Percentiles rank a stretch among this genome's conserved stretches.
phyloP scores from a whole-genome alignment of 2,888 invertebrate genomes.

The Chloroclysta siterata region DNA sequence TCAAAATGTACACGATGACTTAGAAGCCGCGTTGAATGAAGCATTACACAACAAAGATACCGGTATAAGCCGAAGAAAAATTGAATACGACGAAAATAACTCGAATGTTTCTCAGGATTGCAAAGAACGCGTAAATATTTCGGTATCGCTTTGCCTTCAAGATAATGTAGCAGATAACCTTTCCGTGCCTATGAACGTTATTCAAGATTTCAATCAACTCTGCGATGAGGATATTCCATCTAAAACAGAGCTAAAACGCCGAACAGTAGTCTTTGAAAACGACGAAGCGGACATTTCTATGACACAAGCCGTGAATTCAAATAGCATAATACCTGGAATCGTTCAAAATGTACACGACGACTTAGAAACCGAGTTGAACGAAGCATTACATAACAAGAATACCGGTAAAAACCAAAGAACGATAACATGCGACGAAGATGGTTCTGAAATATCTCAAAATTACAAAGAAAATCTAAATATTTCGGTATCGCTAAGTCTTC shows the following conservation, averaged over 20 bases:
- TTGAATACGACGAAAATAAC: slow-evolving; percentile 37
- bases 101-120: slow-evolving; percentile 31
- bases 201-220: slow-evolving; percentile 13
- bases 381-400: slow-evolving; percentile 19
- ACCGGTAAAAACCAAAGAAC: slow-evolving; percentile 9
- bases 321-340: slow-evolving; percentile 9
- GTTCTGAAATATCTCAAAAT: slow-evolving; percentile 31
- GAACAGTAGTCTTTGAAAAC: slow-evolving; percentile 24
- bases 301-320: slow-evolving; percentile 21
- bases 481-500: slow-evolving; percentile 26
- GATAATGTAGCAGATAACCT: neutral
- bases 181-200: slow-evolving; percentile 36
- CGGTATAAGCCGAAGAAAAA: slow-evolving; percentile 6
- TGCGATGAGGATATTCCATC: neutral
- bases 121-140: slow-evolving; percentile 23
- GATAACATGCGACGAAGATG: slow-evolving; percentile 36
- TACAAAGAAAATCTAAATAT: slow-evolving; percentile 23
- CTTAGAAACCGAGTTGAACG: slow-evolving; percentile 22
- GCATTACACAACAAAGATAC: slow-evolving; percentile 14
- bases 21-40: slow-evolving; percentile 25
- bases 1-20: slow-evolving; percentile 13
- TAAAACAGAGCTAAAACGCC: slow-evolving; percentile 3
- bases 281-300: slow-evolving; percentile 28
- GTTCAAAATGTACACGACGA: slow-evolving; percentile 15
- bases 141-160: slow-evolving; percentile 25